Base-by-base conservation (phyloP, 2,888 invertebrate genomes). In the Sarcophaga subvicina region DNA sequence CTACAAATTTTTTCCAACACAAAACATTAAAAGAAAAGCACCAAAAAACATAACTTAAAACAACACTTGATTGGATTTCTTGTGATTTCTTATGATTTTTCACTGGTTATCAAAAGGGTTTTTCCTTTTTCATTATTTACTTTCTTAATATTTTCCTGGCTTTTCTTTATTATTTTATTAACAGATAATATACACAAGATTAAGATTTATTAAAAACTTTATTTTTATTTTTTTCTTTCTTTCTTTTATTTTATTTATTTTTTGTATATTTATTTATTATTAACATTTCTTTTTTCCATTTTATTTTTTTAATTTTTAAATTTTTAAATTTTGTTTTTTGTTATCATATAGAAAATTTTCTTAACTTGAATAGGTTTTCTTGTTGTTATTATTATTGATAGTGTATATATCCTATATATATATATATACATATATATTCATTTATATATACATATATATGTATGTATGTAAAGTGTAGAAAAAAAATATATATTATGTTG, bases 381-480 rank as follows among this genome's bases (percentile, higher is more conserved):
- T 37, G 2, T 73, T 78, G 54, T 80, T 76, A 45, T 76, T 86
- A 54, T 54, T 54, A 71, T 83, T 71, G 81, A 81, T 70, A 54
- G 54, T 54, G 54, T 54, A 54, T 54, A 54, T 54, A 54, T 54
- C 14, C 54, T 75, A 49, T 76, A 54, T 76, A 66, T 66, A 8
- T 75, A 62, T 75, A 45, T 64, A 75, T 75, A 54, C 3, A 62
- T 75, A 45, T 54, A 17, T 54, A 14, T 17, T 17, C 54, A 54
- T 76, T 20, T 66, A 25, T 75, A 62, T 75, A 45, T 75, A 75
- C 63, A 54, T 54, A 54, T 54, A 17, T 54, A 14, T 17, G 5
- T 82, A 64, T 84, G 78, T 87, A 84, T 87, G 84, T 84, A 87
- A 84, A 84, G 84, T 87, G 81, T 84, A 87, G 84, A 87, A 87